Evolutionary conservation across 2,113 vertebrate species (phyloP).

Genomic region (Mobula birostris): DNA sequence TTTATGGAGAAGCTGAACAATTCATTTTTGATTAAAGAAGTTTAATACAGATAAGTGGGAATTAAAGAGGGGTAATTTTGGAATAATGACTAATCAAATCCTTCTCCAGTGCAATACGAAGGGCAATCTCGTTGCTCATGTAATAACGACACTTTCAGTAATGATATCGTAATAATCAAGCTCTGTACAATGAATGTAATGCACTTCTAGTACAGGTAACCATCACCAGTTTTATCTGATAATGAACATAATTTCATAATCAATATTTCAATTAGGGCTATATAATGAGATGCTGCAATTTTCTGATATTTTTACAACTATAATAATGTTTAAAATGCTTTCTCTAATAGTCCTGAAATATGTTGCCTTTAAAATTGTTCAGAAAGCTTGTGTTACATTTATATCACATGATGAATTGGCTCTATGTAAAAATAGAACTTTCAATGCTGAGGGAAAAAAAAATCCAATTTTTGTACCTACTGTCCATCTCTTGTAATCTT

Average conservation of each 20-base stretch:
- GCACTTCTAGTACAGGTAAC: neutral
- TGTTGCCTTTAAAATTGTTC: neutral
- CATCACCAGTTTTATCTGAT: neutral
- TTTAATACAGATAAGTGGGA: slow-evolving; percentile 23
- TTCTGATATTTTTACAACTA: neutral
- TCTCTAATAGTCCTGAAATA: neutral
- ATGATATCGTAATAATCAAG: slow-evolving; percentile 26
- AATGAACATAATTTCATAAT: slow-evolving; percentile 18
- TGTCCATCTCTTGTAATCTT: neutral
- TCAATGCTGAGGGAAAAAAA: neutral
- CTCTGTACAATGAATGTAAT: neutral
- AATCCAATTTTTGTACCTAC: neutral
- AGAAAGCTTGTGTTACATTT: neutral
- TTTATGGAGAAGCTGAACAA: neutral
- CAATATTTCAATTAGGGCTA: slow-evolving; percentile 18
- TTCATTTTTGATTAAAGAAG: slow-evolving; percentile 20
- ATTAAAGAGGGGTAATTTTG: neutral
- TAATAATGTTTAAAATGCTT: neutral
- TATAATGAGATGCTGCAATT: neutral
- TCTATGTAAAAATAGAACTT: neutral
- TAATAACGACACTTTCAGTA: neutral
- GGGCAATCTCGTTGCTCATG: neutral
- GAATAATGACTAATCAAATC: slow-evolving; percentile 12
- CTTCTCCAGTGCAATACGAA: neutral
- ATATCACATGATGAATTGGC: neutral